Evolutionary conservation across 2,797 vertebrate species (phyloP), one percentile per base, ranked within the genome.

Genomic region (Denticeps clupeoides): DNA sequence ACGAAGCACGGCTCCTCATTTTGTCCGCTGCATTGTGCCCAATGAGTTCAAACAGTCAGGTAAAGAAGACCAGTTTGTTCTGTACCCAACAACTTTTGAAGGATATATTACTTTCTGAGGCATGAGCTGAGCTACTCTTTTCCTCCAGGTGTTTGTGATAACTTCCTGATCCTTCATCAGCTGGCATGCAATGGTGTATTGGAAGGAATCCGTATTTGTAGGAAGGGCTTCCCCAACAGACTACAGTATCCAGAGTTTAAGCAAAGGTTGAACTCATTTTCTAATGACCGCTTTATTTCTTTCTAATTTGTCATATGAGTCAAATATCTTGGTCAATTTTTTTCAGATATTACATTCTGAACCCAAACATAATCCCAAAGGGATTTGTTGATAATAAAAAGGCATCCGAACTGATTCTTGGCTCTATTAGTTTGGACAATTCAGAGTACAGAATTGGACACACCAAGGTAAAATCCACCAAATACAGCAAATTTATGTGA

Each of bases 41-140:
- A 91, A 87, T 0, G 82, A 91, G 74, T 84, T 81, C 47, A 91
- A 90, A 59, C 86, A 84, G 40, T 76, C 87, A 65, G 86, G 83
- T 84, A 26, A 62, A 56, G n/a, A 9, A 26, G 10, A 5, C 12
- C 5, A 45, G 11, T 50, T 38, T 16, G 24, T 4, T 3, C 18
- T 46, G 5, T 43, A 15, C 27, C n/a, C 21, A 2, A 27, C 21
- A 29, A 19, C 7, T n/a, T n/a, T n/a, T n/a, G n/a, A n/a, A n/a
- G n/a, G n/a, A n/a, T n/a, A n/a, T n/a, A n/a, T n/a, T n/a, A n/a
- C n/a, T n/a, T n/a, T n/a, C n/a, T n/a, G n/a, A n/a, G n/a, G n/a
- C n/a, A n/a, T n/a, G n/a, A n/a, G n/a, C n/a, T 40, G 28, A 27
- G 8, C 5, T 28, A 26, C 24, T 29, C 5, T 43, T 49, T 40